phyloP scores from a whole-genome alignment of 2,113 vertebrate genomes.

The Anseranas semipalmata region DNA sequence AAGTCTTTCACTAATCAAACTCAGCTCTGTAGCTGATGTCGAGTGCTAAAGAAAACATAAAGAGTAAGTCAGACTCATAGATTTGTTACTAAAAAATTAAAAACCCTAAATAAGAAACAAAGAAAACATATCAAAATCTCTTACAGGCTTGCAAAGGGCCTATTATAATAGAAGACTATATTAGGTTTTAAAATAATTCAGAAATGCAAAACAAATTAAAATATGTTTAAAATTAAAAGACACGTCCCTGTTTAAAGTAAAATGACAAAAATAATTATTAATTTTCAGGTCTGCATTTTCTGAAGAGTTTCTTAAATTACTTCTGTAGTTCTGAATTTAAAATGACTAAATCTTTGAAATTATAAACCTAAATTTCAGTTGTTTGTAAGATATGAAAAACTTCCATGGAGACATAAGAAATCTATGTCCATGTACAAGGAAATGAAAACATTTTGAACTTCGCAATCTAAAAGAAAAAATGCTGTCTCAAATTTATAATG shows the following conservation, averaged over 20 bases:
- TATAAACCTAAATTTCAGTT: background rate
- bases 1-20: constrained; percentile 6
- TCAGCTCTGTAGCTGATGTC: background rate
- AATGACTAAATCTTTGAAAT: background rate
- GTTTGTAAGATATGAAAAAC: background rate
- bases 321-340: background rate
- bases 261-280: background rate
- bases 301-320: background rate
- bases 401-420: background rate
- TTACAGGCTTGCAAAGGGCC: background rate
- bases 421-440: background rate
- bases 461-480: background rate
- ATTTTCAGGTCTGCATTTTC: background rate
- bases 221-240: background rate
- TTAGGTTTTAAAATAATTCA: background rate
- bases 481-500: background rate
- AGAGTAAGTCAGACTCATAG: background rate
- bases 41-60: background rate
- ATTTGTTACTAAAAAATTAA: background rate
- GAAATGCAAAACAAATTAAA: background rate
- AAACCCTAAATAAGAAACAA: background rate
- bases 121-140: background rate
- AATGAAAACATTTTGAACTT: background rate
- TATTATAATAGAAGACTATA: background rate
- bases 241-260: background rate